Conservation (phyloP, 2,888 invertebrate species). For the Hydrotaea cyrtoneurina region DNA sequence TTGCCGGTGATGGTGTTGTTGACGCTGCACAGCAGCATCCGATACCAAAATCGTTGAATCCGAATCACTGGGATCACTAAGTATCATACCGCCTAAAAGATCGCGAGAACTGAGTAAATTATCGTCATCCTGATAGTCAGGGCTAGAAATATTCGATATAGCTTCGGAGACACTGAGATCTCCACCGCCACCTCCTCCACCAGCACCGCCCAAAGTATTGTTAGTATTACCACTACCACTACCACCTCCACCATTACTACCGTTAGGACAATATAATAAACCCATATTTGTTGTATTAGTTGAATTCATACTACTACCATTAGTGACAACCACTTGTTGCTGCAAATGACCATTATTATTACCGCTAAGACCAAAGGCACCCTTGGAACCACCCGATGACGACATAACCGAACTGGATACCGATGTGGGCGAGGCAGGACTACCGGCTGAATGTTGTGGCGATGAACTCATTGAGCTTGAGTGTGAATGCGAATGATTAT, state of each 20-base stretch:
- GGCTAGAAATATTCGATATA: conserved; percentile 93
- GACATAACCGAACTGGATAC: conserved; percentile 94
- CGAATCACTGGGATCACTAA: conserved; percentile 94
- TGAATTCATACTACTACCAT: conserved; percentile 75
- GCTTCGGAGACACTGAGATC: conserved; percentile 93
- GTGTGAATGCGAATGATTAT: conserved; percentile 79
- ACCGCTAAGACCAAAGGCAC: conserved; percentile 79
- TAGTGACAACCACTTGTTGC: conserved; percentile 67
- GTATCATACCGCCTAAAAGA: conserved; percentile 88
- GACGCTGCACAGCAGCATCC: conserved; percentile 83
- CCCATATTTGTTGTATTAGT: conserved; percentile 70
- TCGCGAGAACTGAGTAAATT: conserved; percentile 89
- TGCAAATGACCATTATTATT: conserved; percentile 68
- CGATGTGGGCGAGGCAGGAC: conserved; percentile 91
- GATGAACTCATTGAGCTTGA: conserved; percentile 81
- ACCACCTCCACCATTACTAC: conserved; percentile 55
- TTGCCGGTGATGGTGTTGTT: conserved; percentile 76
- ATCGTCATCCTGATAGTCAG: conserved; percentile 94
- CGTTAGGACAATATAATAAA: conserved; percentile 77
- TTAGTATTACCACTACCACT: conserved; percentile 64
- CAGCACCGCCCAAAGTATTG: conserved; percentile 57
- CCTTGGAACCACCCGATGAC: conserved; percentile 85
- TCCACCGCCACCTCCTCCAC: conserved; percentile 82
- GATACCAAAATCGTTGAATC: conserved; percentile 93
- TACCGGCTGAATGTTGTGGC: conserved; percentile 83